phyloP scores from a whole-genome alignment of 2,888 invertebrate species.

The Tenthredo amoena region DNA sequence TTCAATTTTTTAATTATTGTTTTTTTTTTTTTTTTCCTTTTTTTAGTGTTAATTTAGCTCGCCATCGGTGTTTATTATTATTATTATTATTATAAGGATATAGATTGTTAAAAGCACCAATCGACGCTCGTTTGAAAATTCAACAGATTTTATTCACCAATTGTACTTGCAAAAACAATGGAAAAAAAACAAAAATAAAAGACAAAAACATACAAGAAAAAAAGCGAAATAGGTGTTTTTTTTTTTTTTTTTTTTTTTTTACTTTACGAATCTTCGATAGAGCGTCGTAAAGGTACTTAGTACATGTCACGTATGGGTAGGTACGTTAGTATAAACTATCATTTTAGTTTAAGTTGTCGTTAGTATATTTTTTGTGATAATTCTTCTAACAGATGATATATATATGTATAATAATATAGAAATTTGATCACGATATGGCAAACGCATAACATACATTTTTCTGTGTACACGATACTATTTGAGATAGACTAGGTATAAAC shows the following conservation, averaged over 20 bases:
- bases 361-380: neutral
- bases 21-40: constrained; percentile 9
- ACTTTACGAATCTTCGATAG: neutral
- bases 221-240: neutral
- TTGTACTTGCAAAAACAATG: neutral
- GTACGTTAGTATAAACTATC: neutral
- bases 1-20: constrained; percentile 45
- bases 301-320: neutral
- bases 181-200: neutral
- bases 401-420: neutral
- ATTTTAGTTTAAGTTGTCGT: neutral
- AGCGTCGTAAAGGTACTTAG: neutral
- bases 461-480: neutral
- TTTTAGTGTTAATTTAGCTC: neutral
- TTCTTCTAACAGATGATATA: neutral
- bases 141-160: neutral
- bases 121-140: neutral
- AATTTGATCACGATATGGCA: neutral
- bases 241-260: neutral
- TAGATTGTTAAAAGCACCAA: neutral
- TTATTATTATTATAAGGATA: neutral
- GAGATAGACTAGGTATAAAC: neutral
- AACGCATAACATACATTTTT: neutral
- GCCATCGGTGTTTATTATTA: neutral
- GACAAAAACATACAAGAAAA: neutral